These are phyloP conservation scores for Thalassoma bifasciatum DNA, from an alignment of 2,113 vertebrate species.

Conservation along the genomic window DNA sequence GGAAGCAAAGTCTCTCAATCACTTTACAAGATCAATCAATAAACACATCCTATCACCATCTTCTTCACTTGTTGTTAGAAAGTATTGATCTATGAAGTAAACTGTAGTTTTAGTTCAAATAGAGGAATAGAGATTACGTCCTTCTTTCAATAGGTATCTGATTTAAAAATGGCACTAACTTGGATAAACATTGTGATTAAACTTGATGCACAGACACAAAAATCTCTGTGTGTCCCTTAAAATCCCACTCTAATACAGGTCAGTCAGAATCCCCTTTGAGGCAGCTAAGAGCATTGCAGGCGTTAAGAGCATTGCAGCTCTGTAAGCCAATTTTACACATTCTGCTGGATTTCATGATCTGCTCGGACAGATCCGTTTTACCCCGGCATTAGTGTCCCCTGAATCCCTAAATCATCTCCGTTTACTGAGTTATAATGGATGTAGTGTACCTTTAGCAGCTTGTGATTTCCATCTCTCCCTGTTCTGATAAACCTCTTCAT, in stretches of 20 bases:
- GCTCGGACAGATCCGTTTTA: slow-evolving; percentile 10
- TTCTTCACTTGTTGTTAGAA: no score
- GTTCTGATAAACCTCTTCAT: slow-evolving; percentile 93
- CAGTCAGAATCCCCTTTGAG: slow-evolving; percentile 3
- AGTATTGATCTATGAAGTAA: no score
- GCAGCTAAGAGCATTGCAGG: slow-evolving; percentile 2
- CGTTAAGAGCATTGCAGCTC: slow-evolving; percentile 9
- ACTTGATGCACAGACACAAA: background rate
- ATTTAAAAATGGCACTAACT: background rate
- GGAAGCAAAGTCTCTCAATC: no score
- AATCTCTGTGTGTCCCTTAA: background rate
- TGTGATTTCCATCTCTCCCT: slow-evolving; percentile 95
- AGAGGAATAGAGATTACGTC: background rate
- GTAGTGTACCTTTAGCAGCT: slow-evolving; percentile 90
- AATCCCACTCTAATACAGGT: slow-evolving; percentile 17
- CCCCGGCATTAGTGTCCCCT: background rate
- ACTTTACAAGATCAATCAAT: no score
- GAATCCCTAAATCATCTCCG: background rate
- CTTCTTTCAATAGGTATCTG: background rate
- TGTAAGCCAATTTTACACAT: slow-evolving; percentile 5
- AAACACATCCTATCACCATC: no score
- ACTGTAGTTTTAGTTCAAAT: no score
- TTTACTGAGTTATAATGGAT: background rate
- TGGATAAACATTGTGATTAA: background rate
- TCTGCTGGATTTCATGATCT: slow-evolving; percentile 5